These are phyloP conservation scores for Priocnemis perturbator DNA, from an alignment of 2,888 invertebrate species.

Conservation along the genomic window DNA sequence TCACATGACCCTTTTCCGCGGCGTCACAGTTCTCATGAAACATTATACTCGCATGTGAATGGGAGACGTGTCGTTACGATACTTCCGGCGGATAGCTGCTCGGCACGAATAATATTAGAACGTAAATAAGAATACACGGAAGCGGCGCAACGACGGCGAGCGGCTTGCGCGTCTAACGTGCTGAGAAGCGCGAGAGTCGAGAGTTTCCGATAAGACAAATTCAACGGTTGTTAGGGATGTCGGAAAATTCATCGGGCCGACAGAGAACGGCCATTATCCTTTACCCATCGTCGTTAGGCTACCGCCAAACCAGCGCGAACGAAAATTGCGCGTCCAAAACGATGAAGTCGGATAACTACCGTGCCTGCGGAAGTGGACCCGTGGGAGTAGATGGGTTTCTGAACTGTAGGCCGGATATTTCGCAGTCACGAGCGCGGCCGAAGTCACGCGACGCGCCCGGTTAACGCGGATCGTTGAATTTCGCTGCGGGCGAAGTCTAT, in stretches of 20 bases:
- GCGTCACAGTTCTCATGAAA: slow-evolving; percentile 74
- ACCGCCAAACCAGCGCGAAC: background rate
- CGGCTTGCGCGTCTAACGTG: background rate
- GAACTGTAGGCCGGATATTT: slow-evolving; percentile 43
- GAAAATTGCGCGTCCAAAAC: slow-evolving; percentile 19
- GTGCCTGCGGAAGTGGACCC: slow-evolving; percentile 26
- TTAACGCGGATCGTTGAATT: too few species aligned
- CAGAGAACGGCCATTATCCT: background rate
- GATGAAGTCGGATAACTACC: slow-evolving; percentile 3
- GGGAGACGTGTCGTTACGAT: slow-evolving; percentile 72
- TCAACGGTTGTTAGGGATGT: background rate
- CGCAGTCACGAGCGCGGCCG: slow-evolving; percentile 38
- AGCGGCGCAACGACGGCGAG: background rate
- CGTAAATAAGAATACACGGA: slow-evolving; percentile 43
- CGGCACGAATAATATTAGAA: slow-evolving; percentile 45
- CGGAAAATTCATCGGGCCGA: background rate
- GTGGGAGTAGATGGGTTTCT: slow-evolving; percentile 25
- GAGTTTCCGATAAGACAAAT: slow-evolving; percentile 9
- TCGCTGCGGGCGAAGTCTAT: slow-evolving; percentile 1
- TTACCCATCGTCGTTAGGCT: slow-evolving; percentile 10
- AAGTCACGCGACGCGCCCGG: slow-evolving; percentile 41
- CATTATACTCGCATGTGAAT: slow-evolving; percentile 67
- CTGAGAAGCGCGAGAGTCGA: too few species aligned
- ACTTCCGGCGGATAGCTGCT: slow-evolving; percentile 71
- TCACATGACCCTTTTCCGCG: slow-evolving; percentile 74